phyloP scores from a whole-genome alignment of 2,797 vertebrate species.

The Acestrorhynchus altus region DNA sequence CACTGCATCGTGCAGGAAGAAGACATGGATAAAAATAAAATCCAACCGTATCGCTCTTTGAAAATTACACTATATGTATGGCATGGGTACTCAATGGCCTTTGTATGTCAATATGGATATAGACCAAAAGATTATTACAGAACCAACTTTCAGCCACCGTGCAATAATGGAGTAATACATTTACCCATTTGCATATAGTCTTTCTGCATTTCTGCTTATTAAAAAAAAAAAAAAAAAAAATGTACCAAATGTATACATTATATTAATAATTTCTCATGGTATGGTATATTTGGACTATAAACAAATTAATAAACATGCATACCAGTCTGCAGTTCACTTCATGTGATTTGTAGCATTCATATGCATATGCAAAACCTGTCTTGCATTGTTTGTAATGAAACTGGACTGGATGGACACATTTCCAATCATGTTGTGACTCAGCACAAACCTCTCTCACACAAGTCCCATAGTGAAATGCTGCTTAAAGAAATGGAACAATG shows the following conservation, averaged over 20 bases:
- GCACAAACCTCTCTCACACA: too few relatives aligned
- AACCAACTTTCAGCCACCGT: not conserved
- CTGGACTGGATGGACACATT: too few relatives aligned
- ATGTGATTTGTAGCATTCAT: too few relatives aligned
- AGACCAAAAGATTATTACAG: accelerated
- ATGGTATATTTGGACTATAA: too few relatives aligned
- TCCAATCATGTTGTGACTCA: too few relatives aligned
- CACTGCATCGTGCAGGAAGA: constrained; percentile 57
- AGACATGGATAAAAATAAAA: constrained; percentile 23
- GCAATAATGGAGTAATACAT: constrained; percentile 37
- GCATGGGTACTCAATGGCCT: not conserved
- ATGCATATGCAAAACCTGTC: too few relatives aligned
- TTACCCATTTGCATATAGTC: constrained; percentile 57
- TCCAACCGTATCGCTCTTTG: accelerated
- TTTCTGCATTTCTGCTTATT: too few relatives aligned
- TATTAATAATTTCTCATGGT: too few relatives aligned
- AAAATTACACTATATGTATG: accelerated
- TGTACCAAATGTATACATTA: too few relatives aligned
- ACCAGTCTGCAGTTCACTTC: not conserved
- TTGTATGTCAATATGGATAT: not conserved
- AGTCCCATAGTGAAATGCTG: not conserved
- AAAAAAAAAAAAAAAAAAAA: too few relatives aligned
- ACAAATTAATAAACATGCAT: too few relatives aligned
- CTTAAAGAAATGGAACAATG: not conserved
- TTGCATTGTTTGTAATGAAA: too few relatives aligned